Base-by-base conservation (phyloP, 1,140 invertebrate genomes). In the Drepana arcuata region DNA sequence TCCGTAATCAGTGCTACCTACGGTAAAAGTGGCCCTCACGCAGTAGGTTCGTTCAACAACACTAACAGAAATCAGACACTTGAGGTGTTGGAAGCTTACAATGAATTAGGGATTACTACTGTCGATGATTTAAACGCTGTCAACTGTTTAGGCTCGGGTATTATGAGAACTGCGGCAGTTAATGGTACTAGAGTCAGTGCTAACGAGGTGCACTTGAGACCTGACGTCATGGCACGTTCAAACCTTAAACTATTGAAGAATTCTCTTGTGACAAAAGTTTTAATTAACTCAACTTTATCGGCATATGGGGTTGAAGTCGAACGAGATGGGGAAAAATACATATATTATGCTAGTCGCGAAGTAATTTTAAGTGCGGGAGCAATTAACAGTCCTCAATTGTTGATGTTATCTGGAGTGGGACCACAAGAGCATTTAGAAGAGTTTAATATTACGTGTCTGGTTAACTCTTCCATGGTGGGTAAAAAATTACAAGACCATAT, bases 241-340 rank as follows among this genome's bases (percentile, higher is more conserved):
- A 95, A 94, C 71, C 59, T 94, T 0, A 86, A 87, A 33, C 74
- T 93, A 1, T 62, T 90, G 7, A 90, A 87, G 39, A 84, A 85
- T 18, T 64, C 86, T 0, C 62, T 71, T 16, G 88, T 85, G 0
- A 83, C 82, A 1, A 80, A 74, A 33, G 36, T 71, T 16, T 25
- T 69, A 3, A 43, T 72, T 12, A 39, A 62, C 14, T 31, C 31
- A 13, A n/a, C n/a, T n/a, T 51, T 27, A 32, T 14, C 30, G 13
- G 59, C 49, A 0, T 41, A 28, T 18, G 69, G 69, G 0, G 59
- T 85, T 0, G 50, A 48, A 37, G 67, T 84, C 14, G 50, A 62
- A 6, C 30, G 40, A 1, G 50, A 61, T 12, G 44, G 35, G 2
- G 32, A 28, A 13, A 40, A 65, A 24, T 29, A 58, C 14, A 44